phyloP scores from a whole-genome alignment of 2,797 vertebrate species.

The Cetoscarus ocellatus region DNA sequence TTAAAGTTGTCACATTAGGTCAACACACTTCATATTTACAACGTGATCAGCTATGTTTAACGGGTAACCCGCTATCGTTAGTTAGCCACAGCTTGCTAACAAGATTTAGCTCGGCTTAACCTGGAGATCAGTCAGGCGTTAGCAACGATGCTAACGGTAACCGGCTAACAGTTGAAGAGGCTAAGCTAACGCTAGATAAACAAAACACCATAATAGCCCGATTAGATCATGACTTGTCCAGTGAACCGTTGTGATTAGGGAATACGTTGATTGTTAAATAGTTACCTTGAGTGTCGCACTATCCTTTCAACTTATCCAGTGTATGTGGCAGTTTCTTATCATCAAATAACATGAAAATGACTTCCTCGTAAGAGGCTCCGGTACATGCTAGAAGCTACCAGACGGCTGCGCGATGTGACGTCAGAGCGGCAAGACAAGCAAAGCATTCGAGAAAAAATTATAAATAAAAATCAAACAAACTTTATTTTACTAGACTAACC shows the following conservation, averaged over 20 bases:
- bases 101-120: slow-evolving; percentile 14
- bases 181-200: slow-evolving; percentile 50
- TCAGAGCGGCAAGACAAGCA: not conserved
- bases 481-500: no score
- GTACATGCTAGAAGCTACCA: slow-evolving; percentile 53
- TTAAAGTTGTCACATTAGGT: not conserved
- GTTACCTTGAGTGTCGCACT: slow-evolving; percentile 59
- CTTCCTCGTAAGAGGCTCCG: slow-evolving; percentile 53
- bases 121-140: not conserved
- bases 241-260: accelerated
- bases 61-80: not conserved
- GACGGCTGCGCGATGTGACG: slow-evolving; percentile 63
- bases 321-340: slow-evolving; percentile 50
- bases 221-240: accelerated
- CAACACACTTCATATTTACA: not conserved
- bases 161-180: slow-evolving; percentile 21
- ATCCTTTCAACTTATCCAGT: slow-evolving; percentile 45
- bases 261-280: accelerated
- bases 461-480: no score
- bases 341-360: slow-evolving; percentile 48
- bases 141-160: slow-evolving; percentile 22
- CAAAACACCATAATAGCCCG: not conserved
- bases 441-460: no score
- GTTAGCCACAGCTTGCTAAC: not conserved
- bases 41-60: not conserved